phyloP scores from a whole-genome alignment of 2,113 vertebrate species.

The Promerops cafer region DNA sequence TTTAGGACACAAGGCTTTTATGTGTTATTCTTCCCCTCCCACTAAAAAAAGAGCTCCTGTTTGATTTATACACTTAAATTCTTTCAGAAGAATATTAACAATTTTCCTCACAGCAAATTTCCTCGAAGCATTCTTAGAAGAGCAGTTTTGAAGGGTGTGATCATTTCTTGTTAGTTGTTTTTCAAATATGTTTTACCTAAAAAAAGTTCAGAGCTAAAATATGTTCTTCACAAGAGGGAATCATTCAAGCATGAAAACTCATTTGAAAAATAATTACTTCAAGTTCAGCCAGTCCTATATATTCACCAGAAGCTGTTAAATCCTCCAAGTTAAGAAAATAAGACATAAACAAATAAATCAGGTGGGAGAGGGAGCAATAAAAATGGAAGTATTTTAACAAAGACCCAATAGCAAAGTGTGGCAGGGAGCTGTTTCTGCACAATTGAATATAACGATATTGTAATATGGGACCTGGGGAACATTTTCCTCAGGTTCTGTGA shows the following conservation, averaged over 20 bases:
- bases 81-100: neutral
- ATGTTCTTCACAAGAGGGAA: neutral
- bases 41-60: neutral
- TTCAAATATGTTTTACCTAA: neutral
- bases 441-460: neutral
- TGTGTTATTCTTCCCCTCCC: neutral
- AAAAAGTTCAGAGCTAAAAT: neutral
- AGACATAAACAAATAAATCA: neutral
- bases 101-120: neutral
- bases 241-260: constrained; percentile 1
- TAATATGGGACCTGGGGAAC: neutral
- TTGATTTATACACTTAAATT: neutral
- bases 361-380: neutral
- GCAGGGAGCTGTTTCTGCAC: neutral
- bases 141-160: neutral
- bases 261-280: constrained; percentile 28
- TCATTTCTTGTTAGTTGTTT: neutral
- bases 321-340: neutral
- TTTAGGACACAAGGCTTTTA: neutral
- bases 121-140: neutral
- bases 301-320: neutral
- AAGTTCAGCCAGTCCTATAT: neutral
- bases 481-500: neutral
- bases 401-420: neutral
- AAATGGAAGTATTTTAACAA: neutral